Evolutionary conservation across 2,113 vertebrate genomes (phyloP), one percentile per base, ranked within the genome.

Genomic region (Ageneiosus marmoratus): DNA sequence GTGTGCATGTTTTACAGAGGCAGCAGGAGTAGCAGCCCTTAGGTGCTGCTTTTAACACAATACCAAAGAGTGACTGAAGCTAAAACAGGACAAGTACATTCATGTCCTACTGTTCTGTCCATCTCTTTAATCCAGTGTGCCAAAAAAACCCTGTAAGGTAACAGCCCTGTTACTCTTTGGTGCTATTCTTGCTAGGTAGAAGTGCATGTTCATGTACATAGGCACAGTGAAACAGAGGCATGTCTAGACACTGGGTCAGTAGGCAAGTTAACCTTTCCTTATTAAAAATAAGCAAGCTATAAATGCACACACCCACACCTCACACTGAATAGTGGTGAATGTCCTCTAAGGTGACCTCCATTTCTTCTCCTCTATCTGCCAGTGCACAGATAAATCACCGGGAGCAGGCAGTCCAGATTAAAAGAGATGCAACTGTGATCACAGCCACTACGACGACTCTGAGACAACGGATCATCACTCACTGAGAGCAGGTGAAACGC

Each of bases 381-480:
- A 67, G 60, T 12, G 16, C 67, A 53, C 50, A 46, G 84, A 86
- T 86, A 86, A 83, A 86, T 48, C 67, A 46, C 44, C 34, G 27
- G 6, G 27, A 22, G 29, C 55, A 27, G 73, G 56, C 65, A 73
- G 53, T n/a, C 20, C 75, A 55, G 80, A 86, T 86, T 86, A 86
- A 82, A 73, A 82, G 75, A 79, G 80, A 86, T 83, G 84, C 84
- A 56, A 75, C 67, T 32, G 58, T 15, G 75, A 79, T 83, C 76
- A 22, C 32, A 62, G 44, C 44, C 56, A 5, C 75, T 60, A 83
- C 70, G 56, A 65, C 15, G 56, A 44, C 75, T 65, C 53, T 32
- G 60, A 79, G 75, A 86, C 65, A 77, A 79, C 75, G 29, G 65
- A 78, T 53, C 84, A 63, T 53, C 76, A 44, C 77, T 82, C 84